phyloP scores from a whole-genome alignment of 2,113 vertebrate genomes.

The Ammodramus savannarum region DNA sequence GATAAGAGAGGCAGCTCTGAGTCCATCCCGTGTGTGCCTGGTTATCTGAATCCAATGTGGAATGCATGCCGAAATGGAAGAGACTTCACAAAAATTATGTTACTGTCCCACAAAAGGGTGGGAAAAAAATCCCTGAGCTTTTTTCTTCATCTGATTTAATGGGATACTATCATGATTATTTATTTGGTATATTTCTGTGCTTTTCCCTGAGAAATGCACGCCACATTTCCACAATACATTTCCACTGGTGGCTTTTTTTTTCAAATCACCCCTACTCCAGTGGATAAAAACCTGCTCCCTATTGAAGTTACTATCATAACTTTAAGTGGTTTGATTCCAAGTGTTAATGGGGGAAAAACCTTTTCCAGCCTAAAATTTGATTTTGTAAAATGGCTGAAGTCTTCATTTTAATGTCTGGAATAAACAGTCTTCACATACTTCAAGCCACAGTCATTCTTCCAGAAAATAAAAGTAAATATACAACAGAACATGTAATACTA shows the following conservation, averaged over 20 bases:
- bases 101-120: background rate
- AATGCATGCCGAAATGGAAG: background rate
- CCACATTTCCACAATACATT: background rate
- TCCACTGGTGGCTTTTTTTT: background rate
- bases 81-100: background rate
- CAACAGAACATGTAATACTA: background rate
- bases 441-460: background rate
- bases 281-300: background rate
- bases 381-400: background rate
- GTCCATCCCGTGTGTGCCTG: background rate
- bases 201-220: background rate
- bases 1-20: background rate
- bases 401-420: background rate
- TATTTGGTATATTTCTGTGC: background rate
- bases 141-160: background rate
- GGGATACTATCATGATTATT: fast-evolving
- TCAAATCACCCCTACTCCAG: background rate
- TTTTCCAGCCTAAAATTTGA: background rate
- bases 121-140: background rate
- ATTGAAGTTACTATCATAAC: background rate
- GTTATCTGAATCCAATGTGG: background rate
- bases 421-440: background rate
- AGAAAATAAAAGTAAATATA: background rate
- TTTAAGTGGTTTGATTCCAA: background rate
- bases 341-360: background rate